Percentiles rank a stretch among this genome's conserved stretches.
phyloP scores from a whole-genome alignment of 1,140 invertebrate genomes.

The Pseudomyrmex cubaensis region DNA sequence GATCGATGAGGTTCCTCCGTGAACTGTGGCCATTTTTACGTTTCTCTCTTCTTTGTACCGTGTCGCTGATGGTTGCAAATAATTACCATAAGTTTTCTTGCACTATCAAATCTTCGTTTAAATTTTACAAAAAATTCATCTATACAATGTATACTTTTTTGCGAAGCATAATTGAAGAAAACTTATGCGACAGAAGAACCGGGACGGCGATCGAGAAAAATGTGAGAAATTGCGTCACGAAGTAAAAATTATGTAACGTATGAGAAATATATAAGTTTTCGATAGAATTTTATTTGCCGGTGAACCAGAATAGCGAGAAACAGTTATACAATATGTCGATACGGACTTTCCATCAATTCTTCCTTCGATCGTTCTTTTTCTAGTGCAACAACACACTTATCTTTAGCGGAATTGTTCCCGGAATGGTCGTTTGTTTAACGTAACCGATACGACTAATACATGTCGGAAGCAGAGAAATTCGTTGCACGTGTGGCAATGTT shows the following conservation, averaged over 20 bases:
- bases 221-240: neutral
- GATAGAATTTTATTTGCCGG: neutral
- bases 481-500: constrained; percentile 32
- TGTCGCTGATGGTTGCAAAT: constrained; percentile 14
- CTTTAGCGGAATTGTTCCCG: constrained; percentile 44
- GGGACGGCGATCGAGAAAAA: neutral
- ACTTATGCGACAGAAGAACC: neutral
- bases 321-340: constrained; percentile 47
- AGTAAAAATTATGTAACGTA: constrained; percentile 22
- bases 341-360: constrained; percentile 54
- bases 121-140: neutral
- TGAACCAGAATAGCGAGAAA: constrained; percentile 46
- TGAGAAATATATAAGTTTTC: constrained; percentile 42
- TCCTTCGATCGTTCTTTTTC: constrained; percentile 35
- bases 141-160: neutral
- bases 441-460: constrained; percentile 48
- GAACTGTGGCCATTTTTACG: constrained; percentile 72
- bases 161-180: neutral
- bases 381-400: constrained; percentile 38
- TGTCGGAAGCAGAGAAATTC: constrained; percentile 53
- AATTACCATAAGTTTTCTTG: constrained; percentile 19
- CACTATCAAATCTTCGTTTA: neutral
- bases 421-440: constrained; percentile 48
- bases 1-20: constrained; percentile 77
- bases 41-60: constrained; percentile 32